phyloP scores from a whole-genome alignment of 2,797 vertebrate genomes.

The Lindbergichthys nudifrons region DNA sequence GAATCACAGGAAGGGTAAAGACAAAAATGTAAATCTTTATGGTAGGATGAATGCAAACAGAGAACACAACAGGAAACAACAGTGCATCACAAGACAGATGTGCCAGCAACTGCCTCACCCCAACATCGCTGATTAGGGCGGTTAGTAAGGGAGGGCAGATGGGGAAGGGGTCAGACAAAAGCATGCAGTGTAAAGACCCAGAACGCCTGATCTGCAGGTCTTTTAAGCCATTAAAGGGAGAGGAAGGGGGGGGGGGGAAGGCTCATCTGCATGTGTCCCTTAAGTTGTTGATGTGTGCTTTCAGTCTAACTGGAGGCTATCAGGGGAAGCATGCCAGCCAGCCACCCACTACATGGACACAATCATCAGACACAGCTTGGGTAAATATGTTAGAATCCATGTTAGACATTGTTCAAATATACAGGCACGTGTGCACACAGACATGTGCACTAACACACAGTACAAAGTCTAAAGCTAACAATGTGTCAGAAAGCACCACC shows the following conservation, averaged over 20 bases:
- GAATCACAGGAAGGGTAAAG: conserved; percentile 83
- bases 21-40: conserved; percentile 78
- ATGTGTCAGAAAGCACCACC: conserved; percentile 74
- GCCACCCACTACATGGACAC: conserved; percentile 60
- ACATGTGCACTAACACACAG: conserved; percentile 60
- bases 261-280: conserved; percentile 54
- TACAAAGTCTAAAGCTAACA: conserved; percentile 77
- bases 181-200: conserved; percentile 75
- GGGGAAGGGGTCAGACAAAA: conserved; percentile 73
- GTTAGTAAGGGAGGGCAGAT: conserved; percentile 43
- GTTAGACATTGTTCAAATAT: conserved; percentile 67
- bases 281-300: conserved; percentile 60
- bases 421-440: conserved; percentile 57
- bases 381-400: conserved; percentile 64
- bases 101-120: conserved; percentile 41
- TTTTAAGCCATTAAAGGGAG: conserved; percentile 49
- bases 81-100: conserved; percentile 65
- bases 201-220: conserved; percentile 58
- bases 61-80: conserved; percentile 75
- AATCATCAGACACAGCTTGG: conserved; percentile 62
- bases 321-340: conserved; percentile 66
- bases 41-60: conserved; percentile 77
- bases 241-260: conserved; percentile 8
- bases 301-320: conserved; percentile 66
- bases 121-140: conserved; percentile 57